Base-by-base conservation (phyloP, 2,797 vertebrate species). In the Coluber constrictor region DNA sequence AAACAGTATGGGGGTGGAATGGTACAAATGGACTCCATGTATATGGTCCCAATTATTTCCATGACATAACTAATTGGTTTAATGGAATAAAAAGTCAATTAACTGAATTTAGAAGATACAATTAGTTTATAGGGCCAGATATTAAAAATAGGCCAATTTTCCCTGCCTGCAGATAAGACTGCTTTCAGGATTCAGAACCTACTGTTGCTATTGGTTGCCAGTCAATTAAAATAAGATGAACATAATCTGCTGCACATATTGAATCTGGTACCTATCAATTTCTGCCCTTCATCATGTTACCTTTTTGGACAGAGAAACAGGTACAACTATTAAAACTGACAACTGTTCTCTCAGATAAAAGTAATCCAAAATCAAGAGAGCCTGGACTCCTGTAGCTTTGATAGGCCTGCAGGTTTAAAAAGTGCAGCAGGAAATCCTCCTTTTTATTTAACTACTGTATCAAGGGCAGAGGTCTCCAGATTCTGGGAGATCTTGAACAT, bases 51-150 rank as follows among this genome's bases (percentile, higher is more conserved):
- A 57, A 70, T 90, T 70, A 93, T 90, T 93, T 90, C 83, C 37
- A 59, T 47, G 16, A 32, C 37, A 27, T 70, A n/a, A 70, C 3
- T 37, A 12, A 66, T 66, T 18, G 37, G 66, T 79, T 86, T n/a
- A 54, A 63, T 10, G 32, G 2, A 87, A n/a, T 91, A 86, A 57
- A 90, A 32, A 89, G 43, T 83, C 59, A 66, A 79, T 56, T 87
- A 93, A 90, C 86, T 61, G 86, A 90, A 37, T 55, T 61, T 51
- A 83, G 57, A 70, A 90, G 86, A 93, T 25, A 32, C 43, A 74
- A 29, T 90, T 29, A 8, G 37, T 74, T 66, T 13, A 47, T 20
- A 29, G 16, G 27, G 4, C 83, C 54, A 90, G 37, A 74, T 89
- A 70, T 90, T 87, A 92, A 86, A 59, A 20, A 32, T 8, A 63